Evolutionary conservation across 2,888 invertebrate genomes (phyloP).

Genomic region (Chesias legatella): DNA sequence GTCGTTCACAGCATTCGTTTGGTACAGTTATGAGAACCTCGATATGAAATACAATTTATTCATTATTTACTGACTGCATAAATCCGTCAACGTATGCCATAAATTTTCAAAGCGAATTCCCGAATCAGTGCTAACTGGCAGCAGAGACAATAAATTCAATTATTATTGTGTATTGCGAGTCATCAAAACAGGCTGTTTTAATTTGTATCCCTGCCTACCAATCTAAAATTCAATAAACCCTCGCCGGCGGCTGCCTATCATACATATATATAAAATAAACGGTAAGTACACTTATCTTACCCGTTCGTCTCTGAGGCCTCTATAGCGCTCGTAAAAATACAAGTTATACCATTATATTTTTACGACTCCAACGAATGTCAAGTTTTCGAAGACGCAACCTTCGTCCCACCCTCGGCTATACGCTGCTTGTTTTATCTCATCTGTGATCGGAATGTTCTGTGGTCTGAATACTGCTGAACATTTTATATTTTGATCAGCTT

Average conservation of each 20-base stretch:
- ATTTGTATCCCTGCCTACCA: conserved; percentile 8
- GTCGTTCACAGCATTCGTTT: conserved; percentile 14
- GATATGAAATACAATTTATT: no score
- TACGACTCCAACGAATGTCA: conserved; percentile 73
- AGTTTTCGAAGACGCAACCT: conserved; percentile 60
- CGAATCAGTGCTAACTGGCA: neutral
- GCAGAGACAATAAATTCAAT: neutral
- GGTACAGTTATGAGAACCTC: no score
- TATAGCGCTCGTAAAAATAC: conserved; percentile 64
- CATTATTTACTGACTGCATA: no score
- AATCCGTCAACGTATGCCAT: no score
- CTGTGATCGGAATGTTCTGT: no score
- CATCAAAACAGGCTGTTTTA: conserved; percentile 6
- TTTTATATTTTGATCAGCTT: conserved; percentile 15
- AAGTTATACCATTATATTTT: conserved; percentile 75
- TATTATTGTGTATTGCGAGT: conserved; percentile 1
- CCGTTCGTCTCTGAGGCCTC: conserved; percentile 51
- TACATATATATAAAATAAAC: conserved; percentile 18
- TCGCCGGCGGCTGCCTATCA: conserved; percentile 17
- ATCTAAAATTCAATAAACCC: conserved; percentile 21
- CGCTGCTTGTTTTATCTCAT: conserved; percentile 38
- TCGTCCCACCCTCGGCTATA: conserved; percentile 31
- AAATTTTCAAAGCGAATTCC: neutral
- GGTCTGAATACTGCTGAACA: no score
- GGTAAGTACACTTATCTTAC: conserved; percentile 36